Base-by-base conservation (phyloP, 2,888 invertebrate genomes). In the Iphiclides podalirius region DNA sequence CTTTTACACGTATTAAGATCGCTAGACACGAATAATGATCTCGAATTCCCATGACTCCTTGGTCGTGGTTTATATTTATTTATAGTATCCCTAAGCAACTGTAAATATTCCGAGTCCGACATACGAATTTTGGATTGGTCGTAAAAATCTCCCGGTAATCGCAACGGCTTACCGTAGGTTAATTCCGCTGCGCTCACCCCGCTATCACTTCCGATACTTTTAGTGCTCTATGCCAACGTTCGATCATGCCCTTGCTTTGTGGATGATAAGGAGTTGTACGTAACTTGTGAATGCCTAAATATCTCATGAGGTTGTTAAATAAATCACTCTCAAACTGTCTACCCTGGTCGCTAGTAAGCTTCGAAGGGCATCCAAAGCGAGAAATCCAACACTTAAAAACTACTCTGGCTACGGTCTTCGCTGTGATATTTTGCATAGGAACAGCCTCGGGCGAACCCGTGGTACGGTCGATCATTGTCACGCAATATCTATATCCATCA, bases 361-460 rank as follows among this genome's bases (percentile, higher is more conserved):
- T 31, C 2, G 31, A 11, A 37, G 15, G 31, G 6, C 31, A 31
- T 1, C 31, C 31, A n/a, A 31, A 31, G 12, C 31, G 12, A 12
- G 31, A 11, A 2, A 83, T 63, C 81, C 75, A 81, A 0, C 45
- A 48, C 1, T 37, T 20, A 37, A 64, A 54, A 23, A 81, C 66
- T 7, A 65, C 62, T 12, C 37, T 12, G 3, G 70, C 70, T 13
- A 8, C 67, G 61, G 1, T 67, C 64, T 38, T n/a, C 15, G 15
- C 36, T 15, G 36, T 4, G 2, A 36, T 36, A 16, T 36, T 1
- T 31, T 11, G 31, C 4, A 6, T 6, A 1, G 63, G 60, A 9
- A 55, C 36, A 0, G 56, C 60, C 48, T 64, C 60, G 0, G 57
- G 55, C 61, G 60, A 64, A 0, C 53, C 20, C 0, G 63, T 59